phyloP scores from a whole-genome alignment of 2,888 invertebrate genomes.

The Lepas anatifera region DNA sequence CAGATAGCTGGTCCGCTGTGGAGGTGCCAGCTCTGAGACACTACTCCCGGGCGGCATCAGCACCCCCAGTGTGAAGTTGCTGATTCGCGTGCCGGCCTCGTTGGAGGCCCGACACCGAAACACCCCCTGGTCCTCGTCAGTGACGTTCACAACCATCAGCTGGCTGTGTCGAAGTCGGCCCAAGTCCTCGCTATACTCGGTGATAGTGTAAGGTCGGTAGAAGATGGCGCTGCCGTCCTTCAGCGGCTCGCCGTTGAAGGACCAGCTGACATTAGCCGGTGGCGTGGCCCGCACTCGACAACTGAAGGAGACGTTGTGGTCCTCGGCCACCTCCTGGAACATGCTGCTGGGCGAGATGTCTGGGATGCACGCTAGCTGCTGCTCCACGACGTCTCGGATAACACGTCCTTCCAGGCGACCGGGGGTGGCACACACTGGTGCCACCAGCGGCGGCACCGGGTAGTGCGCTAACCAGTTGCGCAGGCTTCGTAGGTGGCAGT shows the following conservation, averaged over 20 bases:
- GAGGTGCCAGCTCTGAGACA: constrained; percentile 10
- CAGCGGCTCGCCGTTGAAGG: neutral
- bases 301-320: neutral
- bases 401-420: constrained; percentile 40
- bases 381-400: constrained; percentile 61
- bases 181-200: neutral
- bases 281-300: neutral
- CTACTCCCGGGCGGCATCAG: neutral
- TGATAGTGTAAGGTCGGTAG: neutral
- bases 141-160: neutral
- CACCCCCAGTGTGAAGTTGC: neutral
- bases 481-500: constrained; percentile 66
- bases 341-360: constrained; percentile 35
- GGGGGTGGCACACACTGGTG: constrained; percentile 52
- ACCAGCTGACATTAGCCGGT: constrained; percentile 5
- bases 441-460: constrained; percentile 55
- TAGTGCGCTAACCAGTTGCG: constrained; percentile 63
- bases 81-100: neutral
- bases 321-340: constrained; percentile 8
- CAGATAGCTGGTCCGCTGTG: constrained; percentile 13
- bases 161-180: neutral
- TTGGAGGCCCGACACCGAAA: neutral
- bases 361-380: constrained; percentile 76
- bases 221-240: neutral
- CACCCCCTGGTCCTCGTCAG: neutral